These are phyloP conservation scores for Apteryx owenii DNA, from an alignment of 2,113 vertebrate species.

Conservation along the genomic window DNA sequence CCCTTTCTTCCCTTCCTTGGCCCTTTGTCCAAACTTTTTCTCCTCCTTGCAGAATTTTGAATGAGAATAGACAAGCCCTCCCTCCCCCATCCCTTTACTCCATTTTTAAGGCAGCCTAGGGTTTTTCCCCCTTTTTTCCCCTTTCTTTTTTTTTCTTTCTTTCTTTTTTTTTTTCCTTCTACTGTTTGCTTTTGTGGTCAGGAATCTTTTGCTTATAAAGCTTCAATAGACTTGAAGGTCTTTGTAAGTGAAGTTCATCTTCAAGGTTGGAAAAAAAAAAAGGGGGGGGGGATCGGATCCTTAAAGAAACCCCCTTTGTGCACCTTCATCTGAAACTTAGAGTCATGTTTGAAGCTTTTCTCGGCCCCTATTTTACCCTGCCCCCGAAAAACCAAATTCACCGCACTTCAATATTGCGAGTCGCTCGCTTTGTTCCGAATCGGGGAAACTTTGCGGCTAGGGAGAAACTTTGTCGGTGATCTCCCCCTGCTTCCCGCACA, in stretches of 20 bases:
- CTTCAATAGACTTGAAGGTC: conserved; percentile 79
- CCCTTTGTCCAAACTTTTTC: conserved; percentile 85
- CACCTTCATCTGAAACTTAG: conserved; percentile 58
- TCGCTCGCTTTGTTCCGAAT: not conserved
- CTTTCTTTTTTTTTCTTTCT: not conserved
- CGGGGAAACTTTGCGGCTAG: not conserved
- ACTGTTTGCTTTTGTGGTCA: conserved; percentile 83
- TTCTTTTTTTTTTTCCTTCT: conserved; percentile 22
- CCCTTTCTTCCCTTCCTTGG: conserved; percentile 81
- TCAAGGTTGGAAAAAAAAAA: conserved; percentile 81
- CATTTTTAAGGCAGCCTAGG: conserved; percentile 48
- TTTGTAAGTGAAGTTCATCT: conserved; percentile 89
- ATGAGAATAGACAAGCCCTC: conserved; percentile 82
- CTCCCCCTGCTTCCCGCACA: not conserved
- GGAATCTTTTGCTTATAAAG: conserved; percentile 77
- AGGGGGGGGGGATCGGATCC: not conserved
- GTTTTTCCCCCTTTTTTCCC: not conserved
- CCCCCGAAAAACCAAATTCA: not conserved
- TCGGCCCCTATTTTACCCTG: not conserved
- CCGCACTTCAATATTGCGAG: not conserved
- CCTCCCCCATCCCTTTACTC: conserved; percentile 40
- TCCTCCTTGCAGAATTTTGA: conserved; percentile 78
- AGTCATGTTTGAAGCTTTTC: conserved; percentile 9
- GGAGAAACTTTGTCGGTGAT: not conserved
- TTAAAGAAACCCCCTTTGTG: conserved; percentile 53